Conservation (phyloP, 2,797 vertebrate genomes). For the Catharus ustulatus region DNA sequence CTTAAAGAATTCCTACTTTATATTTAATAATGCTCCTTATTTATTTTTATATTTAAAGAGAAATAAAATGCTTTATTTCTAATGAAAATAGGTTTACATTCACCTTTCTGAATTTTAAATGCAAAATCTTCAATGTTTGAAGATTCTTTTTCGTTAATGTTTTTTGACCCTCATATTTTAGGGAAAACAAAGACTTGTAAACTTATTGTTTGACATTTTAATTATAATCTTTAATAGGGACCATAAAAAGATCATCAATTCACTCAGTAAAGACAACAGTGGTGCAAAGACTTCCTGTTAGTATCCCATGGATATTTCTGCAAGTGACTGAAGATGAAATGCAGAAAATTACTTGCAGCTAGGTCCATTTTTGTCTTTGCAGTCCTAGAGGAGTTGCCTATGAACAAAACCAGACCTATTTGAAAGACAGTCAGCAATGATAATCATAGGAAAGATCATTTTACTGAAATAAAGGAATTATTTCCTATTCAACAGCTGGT, state of each 20-base stretch:
- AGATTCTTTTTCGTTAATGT: background rate
- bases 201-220: background rate
- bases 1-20: background rate
- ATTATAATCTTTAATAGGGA: background rate
- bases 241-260: background rate
- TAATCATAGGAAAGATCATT: background rate
- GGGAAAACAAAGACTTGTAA: background rate
- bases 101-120: background rate
- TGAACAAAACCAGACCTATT: background rate
- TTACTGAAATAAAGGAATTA: background rate
- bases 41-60: background rate
- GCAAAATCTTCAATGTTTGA: background rate
- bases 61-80: background rate
- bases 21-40: background rate
- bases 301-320: background rate
- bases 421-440: background rate
- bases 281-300: background rate
- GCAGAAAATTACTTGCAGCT: background rate
- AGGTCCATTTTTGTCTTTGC: background rate
- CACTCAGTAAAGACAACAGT: background rate
- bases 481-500: background rate
- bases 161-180: background rate
- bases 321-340: background rate
- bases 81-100: background rate
- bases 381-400: background rate